Base-by-base conservation (phyloP, 2,113 vertebrate species). In the Ameiurus melas region DNA sequence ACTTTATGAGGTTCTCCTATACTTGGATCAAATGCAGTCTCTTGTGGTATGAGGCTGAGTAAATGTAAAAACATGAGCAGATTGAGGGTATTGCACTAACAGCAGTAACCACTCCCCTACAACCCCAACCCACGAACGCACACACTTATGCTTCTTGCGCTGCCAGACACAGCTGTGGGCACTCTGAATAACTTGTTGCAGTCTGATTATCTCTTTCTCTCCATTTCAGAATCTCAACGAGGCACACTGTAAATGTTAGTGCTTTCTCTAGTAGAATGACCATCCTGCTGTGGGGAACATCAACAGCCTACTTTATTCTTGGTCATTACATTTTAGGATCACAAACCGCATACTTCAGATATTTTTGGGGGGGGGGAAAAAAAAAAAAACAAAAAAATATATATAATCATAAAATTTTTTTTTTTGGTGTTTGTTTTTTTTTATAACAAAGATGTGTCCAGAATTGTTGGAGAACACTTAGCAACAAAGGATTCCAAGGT, bases 121-220 rank as follows among this genome's bases (percentile, higher is more conserved):
- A 60, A 82, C 55, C 30, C 55, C 55, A 58, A 60, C 19, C 8
- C 30, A 75, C 57, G 10, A 27, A 19, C 68, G 25, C 85, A 62
- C 84, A 71, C 83, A 47, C 68, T 19, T 30, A 83, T 66, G 55
- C 66, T 73, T 39, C 5, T 30, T 62, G 80, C 53, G n/a, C 91
- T 93, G 93, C 90, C 93, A 93, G 86, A 88, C 91, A 92, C 93
- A 95, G 94, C 94, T 94, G 94, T 92, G 92, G 92, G 88, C 85
- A 86, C 89, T 91, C 85, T 89, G 55, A 89, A 91, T 88, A 81
- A 77, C 36, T 2, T 92, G 85, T 83, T 86, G 43, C 92, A 91
- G 88, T 86, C 89, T 13, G 83, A 89, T 93, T 92, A 92, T 92
- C 90, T 90, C 93, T 89, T 85, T 58, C 88, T 89, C 90, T 80